A percentile compares a stretch with the other conserved stretches of the same genome.
These are phyloP conservation scores for Nemotelus nigrinus DNA, from an alignment of 2,888 invertebrate species.

Conservation along the genomic window DNA sequence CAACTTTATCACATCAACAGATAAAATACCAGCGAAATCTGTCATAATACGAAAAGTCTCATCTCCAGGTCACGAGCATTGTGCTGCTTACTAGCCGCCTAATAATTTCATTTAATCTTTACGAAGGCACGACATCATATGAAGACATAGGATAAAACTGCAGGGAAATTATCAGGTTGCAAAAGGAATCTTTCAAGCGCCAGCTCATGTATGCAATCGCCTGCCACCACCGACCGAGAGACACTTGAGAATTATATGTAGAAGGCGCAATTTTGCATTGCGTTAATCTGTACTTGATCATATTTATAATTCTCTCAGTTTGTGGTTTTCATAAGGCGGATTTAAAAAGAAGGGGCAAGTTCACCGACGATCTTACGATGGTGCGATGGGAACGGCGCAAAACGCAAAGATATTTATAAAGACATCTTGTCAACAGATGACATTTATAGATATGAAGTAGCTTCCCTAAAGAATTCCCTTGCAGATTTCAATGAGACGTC, in stretches of 20 bases:
- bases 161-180: constrained; percentile 4
- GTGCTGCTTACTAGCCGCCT: neutral
- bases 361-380: constrained; percentile 19
- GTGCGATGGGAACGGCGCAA: neutral
- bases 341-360: constrained; percentile 28
- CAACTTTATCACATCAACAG: constrained; percentile 20
- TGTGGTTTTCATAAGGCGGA: constrained; percentile 20
- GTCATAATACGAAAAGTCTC: constrained; percentile 40
- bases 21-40: constrained; percentile 30
- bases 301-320: neutral
- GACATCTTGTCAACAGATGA: constrained; percentile 46
- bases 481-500: neutral
- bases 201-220: neutral
- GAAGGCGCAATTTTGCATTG: neutral
- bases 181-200: constrained; percentile 27
- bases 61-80: constrained; percentile 40
- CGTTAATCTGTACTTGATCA: constrained; percentile 34
- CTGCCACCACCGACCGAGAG: constrained; percentile 23
- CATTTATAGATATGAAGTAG: constrained; percentile 45
- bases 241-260: constrained; percentile 15
- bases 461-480: constrained; percentile 18
- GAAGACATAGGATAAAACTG: neutral
- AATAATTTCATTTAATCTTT: constrained; percentile 20
- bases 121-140: neutral
- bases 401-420: constrained; percentile 42